phyloP scores from a whole-genome alignment of 1,140 invertebrate genomes.

The Metopolophium dirhodum region DNA sequence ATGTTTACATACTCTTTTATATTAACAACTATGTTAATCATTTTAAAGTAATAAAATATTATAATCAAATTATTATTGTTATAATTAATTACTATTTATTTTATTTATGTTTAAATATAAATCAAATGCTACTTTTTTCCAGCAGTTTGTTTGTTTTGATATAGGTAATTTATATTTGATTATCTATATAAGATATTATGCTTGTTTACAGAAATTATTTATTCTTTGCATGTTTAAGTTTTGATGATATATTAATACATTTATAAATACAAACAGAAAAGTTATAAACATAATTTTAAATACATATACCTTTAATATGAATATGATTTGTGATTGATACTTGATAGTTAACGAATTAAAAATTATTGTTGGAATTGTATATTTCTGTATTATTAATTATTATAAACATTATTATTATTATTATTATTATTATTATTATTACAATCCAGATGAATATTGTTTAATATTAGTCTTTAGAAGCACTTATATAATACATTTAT shows the following conservation, averaged over 20 bases:
- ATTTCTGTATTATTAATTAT: not conserved
- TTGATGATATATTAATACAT: not conserved
- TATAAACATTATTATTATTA: not conserved
- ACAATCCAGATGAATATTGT: not conserved
- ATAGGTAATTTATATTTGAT: not conserved
- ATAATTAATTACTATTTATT: not conserved
- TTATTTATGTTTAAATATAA: not conserved
- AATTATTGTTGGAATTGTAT: not conserved
- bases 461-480: not conserved
- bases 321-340: not conserved
- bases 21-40: not conserved
- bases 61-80: constrained; percentile 3
- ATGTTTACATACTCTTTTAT: not conserved
- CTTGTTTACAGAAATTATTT: not conserved
- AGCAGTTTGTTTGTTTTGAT: not conserved
- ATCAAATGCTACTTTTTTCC: not conserved
- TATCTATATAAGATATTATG: not conserved
- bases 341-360: not conserved
- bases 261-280: not conserved
- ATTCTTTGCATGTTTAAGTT: not conserved
- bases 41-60: not conserved
- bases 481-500: constrained; percentile 1
- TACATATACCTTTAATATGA: not conserved
- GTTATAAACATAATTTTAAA: not conserved
- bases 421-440: not conserved